Evolutionary conservation across 2,797 vertebrate species (phyloP).

Genomic region (Sardinella longiceps): DNA sequence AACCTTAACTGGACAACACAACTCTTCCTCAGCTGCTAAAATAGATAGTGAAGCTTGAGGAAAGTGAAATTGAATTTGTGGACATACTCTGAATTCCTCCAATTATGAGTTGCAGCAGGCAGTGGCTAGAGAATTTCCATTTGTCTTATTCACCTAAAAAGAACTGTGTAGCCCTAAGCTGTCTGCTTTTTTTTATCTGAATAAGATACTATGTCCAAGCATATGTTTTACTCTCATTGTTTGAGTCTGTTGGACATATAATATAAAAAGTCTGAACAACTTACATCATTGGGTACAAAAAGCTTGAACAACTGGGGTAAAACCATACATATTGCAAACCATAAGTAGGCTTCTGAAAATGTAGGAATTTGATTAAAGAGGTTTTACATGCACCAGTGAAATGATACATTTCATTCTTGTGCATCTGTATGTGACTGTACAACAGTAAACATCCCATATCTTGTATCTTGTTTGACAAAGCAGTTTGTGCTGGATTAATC

Average conservation of each 20-base stretch:
- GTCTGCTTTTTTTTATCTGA: neutral
- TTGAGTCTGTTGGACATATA: neutral
- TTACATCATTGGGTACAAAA: neutral
- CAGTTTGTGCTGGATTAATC: neutral
- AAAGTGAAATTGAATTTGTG: slow-evolving; percentile 5
- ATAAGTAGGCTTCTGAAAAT: neutral
- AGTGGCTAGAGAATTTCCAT: neutral
- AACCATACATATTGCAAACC: neutral
- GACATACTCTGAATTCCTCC: neutral
- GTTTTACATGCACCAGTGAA: too few relatives aligned
- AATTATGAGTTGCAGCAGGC: neutral
- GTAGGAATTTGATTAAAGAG: neutral
- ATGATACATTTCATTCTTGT: too few relatives aligned
- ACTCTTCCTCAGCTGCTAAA: neutral
- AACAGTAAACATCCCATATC: neutral
- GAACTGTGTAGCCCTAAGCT: neutral
- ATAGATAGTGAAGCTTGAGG: neutral
- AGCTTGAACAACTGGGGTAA: neutral
- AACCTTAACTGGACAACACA: neutral
- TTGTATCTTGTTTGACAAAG: neutral
- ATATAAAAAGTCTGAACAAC: neutral
- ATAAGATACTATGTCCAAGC: neutral
- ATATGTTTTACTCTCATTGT: neutral
- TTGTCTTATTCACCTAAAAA: neutral
- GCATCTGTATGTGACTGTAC: neutral